phyloP scores from a whole-genome alignment of 2,113 vertebrate species.

The Phalacrocorax aristotelis region DNA sequence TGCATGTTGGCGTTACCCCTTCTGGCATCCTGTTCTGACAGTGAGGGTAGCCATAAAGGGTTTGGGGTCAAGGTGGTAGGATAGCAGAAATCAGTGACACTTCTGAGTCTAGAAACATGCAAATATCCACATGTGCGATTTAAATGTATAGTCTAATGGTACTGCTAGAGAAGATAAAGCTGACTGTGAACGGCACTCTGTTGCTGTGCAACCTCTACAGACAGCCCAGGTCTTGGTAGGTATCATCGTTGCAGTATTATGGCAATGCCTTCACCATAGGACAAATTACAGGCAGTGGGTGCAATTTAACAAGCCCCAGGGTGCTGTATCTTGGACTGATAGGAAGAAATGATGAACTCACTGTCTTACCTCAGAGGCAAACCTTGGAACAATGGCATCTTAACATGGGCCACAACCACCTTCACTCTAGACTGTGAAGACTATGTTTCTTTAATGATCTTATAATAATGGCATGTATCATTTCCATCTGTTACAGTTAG shows the following conservation, averaged over 20 bases:
- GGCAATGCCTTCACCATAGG: background rate
- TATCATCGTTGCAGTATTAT: background rate
- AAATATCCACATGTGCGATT: background rate
- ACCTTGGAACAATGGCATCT: background rate
- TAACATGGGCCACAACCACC: background rate
- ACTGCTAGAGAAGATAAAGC: background rate
- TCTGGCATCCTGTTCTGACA: background rate
- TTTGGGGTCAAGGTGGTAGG: background rate
- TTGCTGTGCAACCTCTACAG: background rate
- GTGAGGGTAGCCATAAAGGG: fast-evolving
- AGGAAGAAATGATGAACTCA: background rate
- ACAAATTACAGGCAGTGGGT: background rate
- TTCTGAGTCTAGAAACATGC: background rate
- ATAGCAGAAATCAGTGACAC: background rate
- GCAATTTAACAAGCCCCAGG: background rate
- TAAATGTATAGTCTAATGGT: background rate
- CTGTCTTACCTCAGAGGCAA: background rate
- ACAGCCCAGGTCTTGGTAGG: background rate
- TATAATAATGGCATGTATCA: background rate
- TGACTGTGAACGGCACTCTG: too few relatives aligned
- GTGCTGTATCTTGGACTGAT: background rate
- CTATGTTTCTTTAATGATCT: background rate
- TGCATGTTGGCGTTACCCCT: background rate
- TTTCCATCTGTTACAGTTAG: background rate
- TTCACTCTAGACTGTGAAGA: background rate